Base-by-base conservation (phyloP, 2,797 vertebrate species). In the Enteromius anoplus region DNA sequence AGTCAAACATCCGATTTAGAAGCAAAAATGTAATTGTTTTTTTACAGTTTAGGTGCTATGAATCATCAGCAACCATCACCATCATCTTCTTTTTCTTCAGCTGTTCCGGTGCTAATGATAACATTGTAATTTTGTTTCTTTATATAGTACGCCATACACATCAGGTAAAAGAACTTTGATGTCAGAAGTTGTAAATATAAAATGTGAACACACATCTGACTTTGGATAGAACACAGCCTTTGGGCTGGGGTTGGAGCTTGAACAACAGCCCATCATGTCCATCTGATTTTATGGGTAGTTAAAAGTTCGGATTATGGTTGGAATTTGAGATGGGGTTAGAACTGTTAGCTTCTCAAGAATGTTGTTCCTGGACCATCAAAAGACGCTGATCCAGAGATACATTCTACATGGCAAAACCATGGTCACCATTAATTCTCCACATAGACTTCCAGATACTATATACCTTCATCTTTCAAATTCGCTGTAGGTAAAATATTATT, bases 381-480 rank as follows among this genome's bases (percentile, higher is more conserved):
- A 75, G 29, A 77, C 15, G 32, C 17, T 64, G 26, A 72, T 81
- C 40, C 19, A 49, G 42, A 51, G 37, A 82, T 47, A 66, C 49
- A 64, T 51, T 29, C 58, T 26, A 51, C 58, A 51, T 65, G 58
- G 71, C 14, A 53, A 73, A 81, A 75, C 19, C 45, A 37, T 7
- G 55, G 23, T 21, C 17, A n/a, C 58, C n/a, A 3, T 40, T 82
- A 66, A 53, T 40, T 29, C 62, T 66, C 71, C 2, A 8, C 17
- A 26, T 51, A 47, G 29, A 81, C 69, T 70, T 70, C 34, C 49
- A 32, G 51, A 80, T 60, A 34, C 42, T 37, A 34, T 34, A 40
- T 62, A 14, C 55, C 26, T 62, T 81, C 53, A 80, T 47, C 79
- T 71, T 81, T 81, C 26, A 88, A 68, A 79, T 79, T 40, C n/a